These are phyloP conservation scores for Trissolcus basalis DNA, from an alignment of 1,140 invertebrate genomes.

Conservation along the genomic window DNA sequence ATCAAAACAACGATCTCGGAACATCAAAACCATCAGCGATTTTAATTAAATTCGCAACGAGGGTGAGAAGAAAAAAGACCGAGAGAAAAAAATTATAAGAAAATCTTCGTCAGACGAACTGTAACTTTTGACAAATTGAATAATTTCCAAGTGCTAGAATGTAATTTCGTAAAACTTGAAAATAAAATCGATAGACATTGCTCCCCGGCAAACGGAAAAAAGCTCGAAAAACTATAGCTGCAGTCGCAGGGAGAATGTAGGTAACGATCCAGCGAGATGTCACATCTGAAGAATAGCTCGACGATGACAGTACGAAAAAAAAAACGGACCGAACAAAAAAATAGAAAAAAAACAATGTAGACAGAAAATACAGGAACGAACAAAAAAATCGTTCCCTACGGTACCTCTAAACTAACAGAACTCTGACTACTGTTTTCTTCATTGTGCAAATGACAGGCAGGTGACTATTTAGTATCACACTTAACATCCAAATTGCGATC, in stretches of 20 bases:
- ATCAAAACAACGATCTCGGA: no score
- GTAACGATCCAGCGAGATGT: conserved; percentile 37
- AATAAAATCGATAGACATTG: conserved; percentile 30
- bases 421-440: conserved; percentile 45
- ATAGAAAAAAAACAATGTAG: conserved; percentile 25
- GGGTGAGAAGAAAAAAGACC: no score
- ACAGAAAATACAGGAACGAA: background rate
- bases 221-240: conserved; percentile 32
- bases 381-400: conserved; percentile 29
- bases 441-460: conserved; percentile 55
- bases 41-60: no score
- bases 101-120: background rate
- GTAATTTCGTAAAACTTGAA: background rate
- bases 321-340: conserved; percentile 19
- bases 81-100: background rate
- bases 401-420: conserved; percentile 53
- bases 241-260: conserved; percentile 33
- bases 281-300: conserved; percentile 42
- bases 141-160: background rate
- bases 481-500: conserved; percentile 52
- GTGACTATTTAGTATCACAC: conserved; percentile 55
- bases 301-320: conserved; percentile 27
- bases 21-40: no score
- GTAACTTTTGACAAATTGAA: background rate
- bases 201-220: conserved; percentile 28